Conservation (phyloP, 2,888 invertebrate genomes). For the Urechis unicinctus region DNA sequence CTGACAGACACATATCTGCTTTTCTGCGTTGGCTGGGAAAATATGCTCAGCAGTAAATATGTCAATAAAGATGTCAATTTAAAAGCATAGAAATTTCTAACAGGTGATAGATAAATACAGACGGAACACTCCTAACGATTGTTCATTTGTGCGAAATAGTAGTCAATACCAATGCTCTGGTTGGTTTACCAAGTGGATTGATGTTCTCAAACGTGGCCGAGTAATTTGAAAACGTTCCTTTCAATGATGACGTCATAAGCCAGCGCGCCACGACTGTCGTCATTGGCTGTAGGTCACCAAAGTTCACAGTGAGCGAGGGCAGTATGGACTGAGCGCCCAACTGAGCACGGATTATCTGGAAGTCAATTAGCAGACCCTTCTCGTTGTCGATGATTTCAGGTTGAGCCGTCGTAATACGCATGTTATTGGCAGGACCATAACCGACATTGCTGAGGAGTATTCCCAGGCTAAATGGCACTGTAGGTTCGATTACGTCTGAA, state of each 20-base stretch:
- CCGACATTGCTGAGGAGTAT: conserved; percentile 23
- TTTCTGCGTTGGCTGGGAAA: too few species aligned
- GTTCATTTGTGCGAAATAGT: too few species aligned
- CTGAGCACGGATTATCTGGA: conserved; percentile 26
- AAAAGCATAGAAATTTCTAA: too few species aligned
- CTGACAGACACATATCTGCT: too few species aligned
- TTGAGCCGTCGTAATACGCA: conserved; percentile 27
- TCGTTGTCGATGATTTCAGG: conserved; percentile 33
- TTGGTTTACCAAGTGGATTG: conserved; percentile 28
- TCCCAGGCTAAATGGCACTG: conserved; percentile 23
- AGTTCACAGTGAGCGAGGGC: conserved; percentile 24
- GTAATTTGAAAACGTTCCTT: conserved; percentile 28
- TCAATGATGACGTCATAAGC: conserved; percentile 25
- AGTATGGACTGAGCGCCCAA: conserved; percentile 17
- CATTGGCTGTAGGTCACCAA: conserved; percentile 26
- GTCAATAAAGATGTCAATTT: too few species aligned
- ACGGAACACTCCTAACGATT: too few species aligned
- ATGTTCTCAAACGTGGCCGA: conserved; percentile 29
- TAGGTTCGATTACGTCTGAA: conserved; percentile 17
- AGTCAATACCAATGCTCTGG: too few species aligned
- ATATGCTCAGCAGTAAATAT: too few species aligned
- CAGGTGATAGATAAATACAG: too few species aligned
- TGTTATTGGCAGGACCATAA: conserved; percentile 13
- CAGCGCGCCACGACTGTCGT: conserved; percentile 24
- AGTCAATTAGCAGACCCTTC: conserved; percentile 26